Percentiles rank a stretch among this genome's conserved stretches.
Conservation (phyloP, 2,113 vertebrate species). For the Thunnus thynnus region DNA sequence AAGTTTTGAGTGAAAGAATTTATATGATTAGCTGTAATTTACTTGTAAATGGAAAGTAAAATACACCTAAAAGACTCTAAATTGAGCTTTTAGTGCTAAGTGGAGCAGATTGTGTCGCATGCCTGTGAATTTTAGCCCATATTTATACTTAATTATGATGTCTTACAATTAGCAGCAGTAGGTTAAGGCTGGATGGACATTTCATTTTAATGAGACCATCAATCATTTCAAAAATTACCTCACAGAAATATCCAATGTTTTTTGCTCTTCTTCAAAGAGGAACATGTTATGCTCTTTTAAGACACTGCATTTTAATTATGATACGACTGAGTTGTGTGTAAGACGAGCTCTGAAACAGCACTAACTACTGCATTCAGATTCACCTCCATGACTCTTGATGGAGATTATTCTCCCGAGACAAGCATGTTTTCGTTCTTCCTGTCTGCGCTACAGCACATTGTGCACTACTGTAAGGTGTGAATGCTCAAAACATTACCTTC, state of each 20-base stretch:
- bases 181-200: neutral
- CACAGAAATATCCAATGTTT: neutral
- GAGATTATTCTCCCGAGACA: constrained; percentile 9
- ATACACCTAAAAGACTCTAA: neutral
- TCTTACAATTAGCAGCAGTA: neutral
- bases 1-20: neutral
- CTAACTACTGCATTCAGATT: constrained; percentile 40
- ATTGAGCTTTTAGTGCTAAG: neutral
- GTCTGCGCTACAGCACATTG: neutral
- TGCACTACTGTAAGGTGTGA: neutral
- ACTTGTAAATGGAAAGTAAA: neutral
- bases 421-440: neutral
- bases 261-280: neutral
- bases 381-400: neutral
- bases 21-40: neutral
- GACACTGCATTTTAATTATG: neutral
- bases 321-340: neutral
- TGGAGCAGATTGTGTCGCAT: neutral
- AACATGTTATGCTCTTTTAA: neutral
- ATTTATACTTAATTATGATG: neutral
- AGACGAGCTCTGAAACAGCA: neutral
- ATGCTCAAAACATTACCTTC: neutral
- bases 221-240: neutral
- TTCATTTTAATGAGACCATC: neutral
- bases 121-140: neutral